Percentiles rank a stretch among this genome's conserved stretches.
Conservation (phyloP, 2,797 vertebrate species). For the Myripristis jacobus region DNA sequence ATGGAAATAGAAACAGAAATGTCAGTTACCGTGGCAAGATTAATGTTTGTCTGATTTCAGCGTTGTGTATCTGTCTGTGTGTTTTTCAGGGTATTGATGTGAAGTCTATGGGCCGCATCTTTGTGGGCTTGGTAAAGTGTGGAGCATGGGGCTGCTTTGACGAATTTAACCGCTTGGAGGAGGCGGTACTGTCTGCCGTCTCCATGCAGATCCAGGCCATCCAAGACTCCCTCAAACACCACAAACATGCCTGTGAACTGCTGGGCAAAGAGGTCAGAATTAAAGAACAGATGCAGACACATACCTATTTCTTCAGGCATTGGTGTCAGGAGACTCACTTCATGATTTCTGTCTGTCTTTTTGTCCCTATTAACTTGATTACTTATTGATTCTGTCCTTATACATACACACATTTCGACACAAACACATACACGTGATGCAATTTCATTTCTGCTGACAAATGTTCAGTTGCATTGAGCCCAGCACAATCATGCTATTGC, state of each 20-base stretch:
- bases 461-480: neutral
- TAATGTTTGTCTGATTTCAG: conserved; percentile 1
- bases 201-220: conserved; percentile 99
- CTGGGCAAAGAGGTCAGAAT: conserved; percentile 91
- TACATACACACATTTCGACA: neutral
- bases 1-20: no score
- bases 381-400: neutral
- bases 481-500: neutral
- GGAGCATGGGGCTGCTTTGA: conserved; percentile 99
- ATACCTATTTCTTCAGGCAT: neutral
- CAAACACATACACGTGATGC: neutral
- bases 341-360: neutral
- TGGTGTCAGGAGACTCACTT: conserved; percentile 2
- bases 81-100: conserved; percentile 94
- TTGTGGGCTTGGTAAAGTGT: conserved; percentile 97
- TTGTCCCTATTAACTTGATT: neutral
- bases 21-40: neutral
- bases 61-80: conserved; percentile 19
- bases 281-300: conserved; percentile 19
- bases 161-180: conserved; percentile 97
- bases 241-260: conserved; percentile 88
- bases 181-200: conserved; percentile 96
- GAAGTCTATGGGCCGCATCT: conserved; percentile 98
- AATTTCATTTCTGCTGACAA: neutral
- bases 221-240: conserved; percentile 94